Base-by-base conservation (phyloP, 1,140 invertebrate genomes). In the Theocolax elegans region DNA sequence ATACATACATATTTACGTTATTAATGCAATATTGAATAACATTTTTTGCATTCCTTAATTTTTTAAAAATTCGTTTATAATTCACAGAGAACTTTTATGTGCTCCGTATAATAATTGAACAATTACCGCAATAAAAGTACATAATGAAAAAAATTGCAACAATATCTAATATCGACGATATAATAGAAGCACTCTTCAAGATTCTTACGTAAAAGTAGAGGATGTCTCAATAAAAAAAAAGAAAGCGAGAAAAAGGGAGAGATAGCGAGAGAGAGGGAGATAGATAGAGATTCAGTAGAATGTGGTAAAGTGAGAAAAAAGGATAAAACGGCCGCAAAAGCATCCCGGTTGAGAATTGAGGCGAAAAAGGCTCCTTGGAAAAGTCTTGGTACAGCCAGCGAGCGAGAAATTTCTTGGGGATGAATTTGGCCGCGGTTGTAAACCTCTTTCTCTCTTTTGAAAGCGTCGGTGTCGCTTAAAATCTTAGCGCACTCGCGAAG, bases 381-480 rank as follows among this genome's bases (percentile, higher is more conserved):
- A 54, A 54, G 6, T 35, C n/a, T 44, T 64, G 13, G 15, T 6
- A 2, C 25, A 35, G 10, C 25, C 62, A 7, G 21, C 44, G 29
- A 51, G 62, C 6, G 29, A 51, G 63, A 71, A 74, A 40, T 63
- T 73, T 72, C 71, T 71, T 74, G 71, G 64, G 71, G 72, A 65
- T 74, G 69, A 74, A 75, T 77, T 74, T 74, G 67, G 71, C 66
- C 66, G 58, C 23, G 56, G 62, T 67, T 70, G 73, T 72, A 69
- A 74, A 76, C 58, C 40, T 25, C 35, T 46, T 21, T 46, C 40
- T 67, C 49, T 54, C 60, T 70, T 72, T 74, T 51, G 73, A 72
- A 72, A 71, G 67, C 66, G 69, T 67, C 65, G 44, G 31, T 38
- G 68, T 46, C 70, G 56, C 53, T 70, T 67, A 74, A 78, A 78